A percentile compares a stretch with the other conserved stretches of the same genome.
These are phyloP conservation scores for Poecilia wingei DNA, from an alignment of 2,797 vertebrate species.

Conservation along the genomic window DNA sequence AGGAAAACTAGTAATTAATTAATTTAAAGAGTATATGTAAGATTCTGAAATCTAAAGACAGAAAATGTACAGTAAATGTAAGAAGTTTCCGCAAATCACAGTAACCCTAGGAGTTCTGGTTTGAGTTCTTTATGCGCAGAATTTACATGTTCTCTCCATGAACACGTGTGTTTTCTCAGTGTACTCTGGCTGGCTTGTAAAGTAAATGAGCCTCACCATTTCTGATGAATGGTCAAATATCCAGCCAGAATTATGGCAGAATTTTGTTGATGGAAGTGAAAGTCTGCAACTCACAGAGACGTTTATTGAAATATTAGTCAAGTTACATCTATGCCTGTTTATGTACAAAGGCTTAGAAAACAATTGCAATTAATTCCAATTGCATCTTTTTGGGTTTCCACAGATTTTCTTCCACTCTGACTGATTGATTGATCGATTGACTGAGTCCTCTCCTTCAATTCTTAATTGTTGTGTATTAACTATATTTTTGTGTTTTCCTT, in stretches of 20 bases:
- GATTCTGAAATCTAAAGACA: constrained; percentile 44
- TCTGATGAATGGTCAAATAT: not conserved
- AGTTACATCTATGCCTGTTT: not conserved
- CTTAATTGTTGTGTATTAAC: not conserved
- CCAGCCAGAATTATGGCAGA: not conserved
- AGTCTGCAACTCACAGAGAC: not conserved
- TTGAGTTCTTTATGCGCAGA: not conserved
- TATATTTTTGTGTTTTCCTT: not conserved
- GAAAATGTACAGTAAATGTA: constrained; percentile 16
- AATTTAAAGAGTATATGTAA: constrained; percentile 50
- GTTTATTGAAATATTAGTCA: not conserved
- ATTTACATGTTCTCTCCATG: not conserved
- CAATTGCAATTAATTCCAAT: not conserved
- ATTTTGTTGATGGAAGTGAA: not conserved
- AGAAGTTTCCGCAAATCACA: not conserved
- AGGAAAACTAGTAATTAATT: constrained; percentile 61
- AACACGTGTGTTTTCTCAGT: not conserved
- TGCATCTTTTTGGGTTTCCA: not conserved
- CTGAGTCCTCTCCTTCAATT: not conserved
- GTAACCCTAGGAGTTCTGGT: not conserved
- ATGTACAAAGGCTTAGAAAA: not conserved
- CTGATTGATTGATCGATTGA: not conserved
- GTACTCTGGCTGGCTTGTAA: not conserved
- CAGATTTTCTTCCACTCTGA: not conserved
- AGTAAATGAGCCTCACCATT: not conserved